Conservation (phyloP, 1,140 invertebrate genomes). For the Zophobas morio region DNA sequence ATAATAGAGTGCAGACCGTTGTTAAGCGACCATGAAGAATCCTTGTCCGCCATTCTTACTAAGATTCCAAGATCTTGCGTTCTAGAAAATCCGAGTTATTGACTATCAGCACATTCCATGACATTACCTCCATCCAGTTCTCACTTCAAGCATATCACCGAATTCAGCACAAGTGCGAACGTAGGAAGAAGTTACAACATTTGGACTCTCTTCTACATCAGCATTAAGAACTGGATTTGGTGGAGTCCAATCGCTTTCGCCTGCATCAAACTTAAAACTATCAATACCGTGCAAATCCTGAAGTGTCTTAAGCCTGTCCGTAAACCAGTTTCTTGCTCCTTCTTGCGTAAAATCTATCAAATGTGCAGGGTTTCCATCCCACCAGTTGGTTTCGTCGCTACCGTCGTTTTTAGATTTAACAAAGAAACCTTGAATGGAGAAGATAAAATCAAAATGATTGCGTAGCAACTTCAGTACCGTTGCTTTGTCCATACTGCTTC, state of each 20-base stretch:
- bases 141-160: conserved; percentile 81
- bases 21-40: conserved; percentile 83
- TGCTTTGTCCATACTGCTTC: conserved; percentile 63
- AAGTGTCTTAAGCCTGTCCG: conserved; percentile 73
- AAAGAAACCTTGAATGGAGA: conserved; percentile 68
- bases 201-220: conserved; percentile 71
- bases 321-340: conserved; percentile 83
- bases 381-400: conserved; percentile 80
- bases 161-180: conserved; percentile 76
- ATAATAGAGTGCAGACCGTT: conserved; percentile 87
- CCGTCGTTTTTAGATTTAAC: conserved; percentile 72
- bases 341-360: conserved; percentile 87
- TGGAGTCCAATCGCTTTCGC: conserved; percentile 79
- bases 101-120: conserved; percentile 60
- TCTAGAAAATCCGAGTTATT: conserved; percentile 60
- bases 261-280: conserved; percentile 95
- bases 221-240: conserved; percentile 61
- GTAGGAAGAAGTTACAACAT: conserved; percentile 77
- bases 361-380: conserved; percentile 81
- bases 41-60: conserved; percentile 90
- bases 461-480: conserved; percentile 62
- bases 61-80: conserved; percentile 87
- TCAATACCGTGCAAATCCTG: conserved; percentile 79
- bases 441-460: neutral
- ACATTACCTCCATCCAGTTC: conserved; percentile 68